Evolutionary conservation across 2,888 invertebrate species (phyloP), one percentile per base, ranked within the genome.

Genomic region (Euphydryas editha): DNA sequence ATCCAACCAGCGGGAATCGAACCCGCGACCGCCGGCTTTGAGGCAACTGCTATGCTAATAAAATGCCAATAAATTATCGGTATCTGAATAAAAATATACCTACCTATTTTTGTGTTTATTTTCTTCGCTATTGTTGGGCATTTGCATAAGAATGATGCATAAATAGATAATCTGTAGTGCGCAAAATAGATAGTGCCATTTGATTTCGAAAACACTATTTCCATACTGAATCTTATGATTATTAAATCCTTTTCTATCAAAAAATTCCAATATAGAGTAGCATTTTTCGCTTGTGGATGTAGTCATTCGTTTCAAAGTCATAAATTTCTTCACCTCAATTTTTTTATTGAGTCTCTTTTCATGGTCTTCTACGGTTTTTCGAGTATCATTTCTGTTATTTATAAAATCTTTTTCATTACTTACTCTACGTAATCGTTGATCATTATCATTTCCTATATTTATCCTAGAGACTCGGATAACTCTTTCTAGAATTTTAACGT

Each of bases 171-270:
- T 86, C 78, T 91, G 90, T 59, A 91, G 55, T 15, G 83, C 80
- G 70, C 87, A 90, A 57, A 91, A 77, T n/a, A 87, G 51, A 62
- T 83, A 81, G 72, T 85, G 83, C 90, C 86, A 88, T 66, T 77
- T 83, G 42, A 75, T 72, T 46, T 39, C 58, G 20, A 58, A 61
- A 15, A 36, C 20, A 37, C 17, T 15, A 24, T 24, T 18, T 46
- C 18, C 59, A 36, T 36, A 36, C 15, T 21, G 49, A 59, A 17
- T 21, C 24, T 59, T 58, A 36, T 62, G 8, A 21, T n/a, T 54
- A 13, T 39, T 10, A 6, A 17, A 20, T 46, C 18, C 21, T 39
- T 24, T 18, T 11, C 39, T 42, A 1, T 42, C n/a, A 1, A n/a
- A 51, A 20, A 36, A n/a, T 2, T 47, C 10, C 10, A 4, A 20